Conservation (phyloP, 2,888 invertebrate genomes). For the Parnassius orleans region DNA sequence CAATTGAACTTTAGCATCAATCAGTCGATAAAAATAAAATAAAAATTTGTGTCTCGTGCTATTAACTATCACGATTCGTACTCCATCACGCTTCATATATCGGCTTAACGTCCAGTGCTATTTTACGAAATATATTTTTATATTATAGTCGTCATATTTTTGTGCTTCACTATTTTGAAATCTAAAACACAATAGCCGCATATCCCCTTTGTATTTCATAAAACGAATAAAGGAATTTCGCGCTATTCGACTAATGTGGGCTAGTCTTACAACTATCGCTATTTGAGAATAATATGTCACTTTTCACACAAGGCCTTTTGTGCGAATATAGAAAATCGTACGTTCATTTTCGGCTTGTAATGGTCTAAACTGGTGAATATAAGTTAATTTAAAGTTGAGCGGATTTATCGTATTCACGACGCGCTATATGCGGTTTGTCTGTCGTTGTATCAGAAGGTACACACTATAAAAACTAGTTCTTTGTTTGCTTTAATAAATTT, state of each 20-base stretch:
- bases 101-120: neutral
- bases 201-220: conserved; percentile 11
- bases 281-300: neutral
- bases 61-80: neutral
- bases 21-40: neutral
- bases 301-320: neutral
- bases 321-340: no score
- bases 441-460: no score
- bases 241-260: conserved; percentile 14
- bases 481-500: no score
- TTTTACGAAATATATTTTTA: neutral
- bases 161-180: conserved; percentile 4
- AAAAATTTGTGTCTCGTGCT: neutral
- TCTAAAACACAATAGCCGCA: conserved; percentile 14
- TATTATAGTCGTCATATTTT: conserved; percentile 4
- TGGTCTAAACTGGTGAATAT: no score
- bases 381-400: no score
- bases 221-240: conserved; percentile 17
- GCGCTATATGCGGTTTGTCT: no score
- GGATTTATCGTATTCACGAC: no score
- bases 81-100: neutral
- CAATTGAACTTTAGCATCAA: neutral
- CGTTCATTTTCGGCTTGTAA: no score
- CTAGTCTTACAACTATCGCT: conserved; percentile 1
- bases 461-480: no score